phyloP scores from a whole-genome alignment of 2,797 vertebrate species.

The Spondyliosoma cantharus region DNA sequence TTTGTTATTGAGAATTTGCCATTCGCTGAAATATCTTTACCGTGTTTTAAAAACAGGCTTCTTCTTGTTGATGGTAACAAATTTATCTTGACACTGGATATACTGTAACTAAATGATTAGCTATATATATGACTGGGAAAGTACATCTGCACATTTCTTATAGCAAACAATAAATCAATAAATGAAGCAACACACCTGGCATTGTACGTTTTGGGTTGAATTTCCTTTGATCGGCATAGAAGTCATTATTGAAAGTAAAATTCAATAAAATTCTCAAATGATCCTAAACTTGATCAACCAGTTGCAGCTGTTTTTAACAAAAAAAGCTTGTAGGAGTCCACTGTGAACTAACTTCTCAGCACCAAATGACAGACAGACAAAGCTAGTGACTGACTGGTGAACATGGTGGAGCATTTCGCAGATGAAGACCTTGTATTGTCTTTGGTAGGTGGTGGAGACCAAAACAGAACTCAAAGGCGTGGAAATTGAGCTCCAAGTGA shows the following conservation, averaged over 20 bases:
- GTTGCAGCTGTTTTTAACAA: not conserved
- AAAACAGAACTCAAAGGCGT: not conserved
- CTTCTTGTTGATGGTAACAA: conserved; percentile 26
- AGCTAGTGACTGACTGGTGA: not conserved
- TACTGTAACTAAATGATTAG: not conserved
- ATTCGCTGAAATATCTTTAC: conserved; percentile 32
- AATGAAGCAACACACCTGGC: not conserved
- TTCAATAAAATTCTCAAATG: conserved; percentile 25
- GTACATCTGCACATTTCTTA: conserved; percentile 2
- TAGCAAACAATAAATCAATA: conserved; percentile 2
- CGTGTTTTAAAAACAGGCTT: not conserved
- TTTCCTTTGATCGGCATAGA: not conserved
- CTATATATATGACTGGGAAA: conserved; percentile 22
- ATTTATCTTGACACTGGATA: conserved; percentile 16
- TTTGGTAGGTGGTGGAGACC: not conserved
- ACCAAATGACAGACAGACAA: not conserved
- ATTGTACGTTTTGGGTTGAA: conserved; percentile 6
- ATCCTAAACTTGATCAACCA: not conserved
- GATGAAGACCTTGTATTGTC: not conserved
- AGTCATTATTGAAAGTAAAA: conserved; percentile 8
- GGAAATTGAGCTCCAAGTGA: not conserved
- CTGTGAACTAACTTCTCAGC: not conserved
- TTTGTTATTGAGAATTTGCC: conserved; percentile 46
- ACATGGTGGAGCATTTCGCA: not conserved
- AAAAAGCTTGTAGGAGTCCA: too few species aligned